Conservation (phyloP, 2,888 invertebrate genomes). For the Herminia tarsipennalis region DNA sequence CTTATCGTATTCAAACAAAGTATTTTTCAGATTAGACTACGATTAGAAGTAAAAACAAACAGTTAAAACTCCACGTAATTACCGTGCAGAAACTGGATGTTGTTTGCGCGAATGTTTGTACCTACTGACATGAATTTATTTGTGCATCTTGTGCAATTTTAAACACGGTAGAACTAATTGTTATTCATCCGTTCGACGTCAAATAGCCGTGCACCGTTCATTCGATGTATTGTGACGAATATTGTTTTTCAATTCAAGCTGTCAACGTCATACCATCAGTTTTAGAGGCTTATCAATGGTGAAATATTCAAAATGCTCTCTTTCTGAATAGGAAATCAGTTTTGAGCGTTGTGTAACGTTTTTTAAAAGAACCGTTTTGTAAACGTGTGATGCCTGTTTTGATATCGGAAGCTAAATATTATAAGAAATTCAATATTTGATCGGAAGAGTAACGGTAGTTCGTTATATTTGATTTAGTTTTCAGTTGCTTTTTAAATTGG, state of each 20-base stretch:
- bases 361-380: conserved; percentile 27
- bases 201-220: conserved; percentile 20
- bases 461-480: too few relatives aligned
- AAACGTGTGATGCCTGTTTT: conserved; percentile 2
- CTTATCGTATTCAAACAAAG: too few relatives aligned
- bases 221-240: conserved; percentile 26
- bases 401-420: not conserved
- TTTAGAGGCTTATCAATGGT: conserved; percentile 25
- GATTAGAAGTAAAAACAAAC: not conserved
- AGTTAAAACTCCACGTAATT: not conserved
- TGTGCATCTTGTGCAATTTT: conserved; percentile 26
- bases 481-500: too few relatives aligned
- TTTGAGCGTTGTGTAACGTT: conserved; percentile 26
- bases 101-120: conserved; percentile 12
- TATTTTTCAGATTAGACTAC: too few relatives aligned
- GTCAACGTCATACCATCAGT: conserved; percentile 27
- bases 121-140: conserved; percentile 25
- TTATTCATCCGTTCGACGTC: conserved; percentile 26
- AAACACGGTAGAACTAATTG: conserved; percentile 20
- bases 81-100: conserved; percentile 2
- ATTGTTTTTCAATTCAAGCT: conserved; percentile 33
- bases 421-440: not conserved
- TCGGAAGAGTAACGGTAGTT: not conserved
- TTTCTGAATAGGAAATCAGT: conserved; percentile 30
- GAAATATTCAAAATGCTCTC: conserved; percentile 32